These are phyloP conservation scores for Acomys russatus DNA, from an alignment of 2,797 vertebrate genomes.

Conservation along the genomic window DNA sequence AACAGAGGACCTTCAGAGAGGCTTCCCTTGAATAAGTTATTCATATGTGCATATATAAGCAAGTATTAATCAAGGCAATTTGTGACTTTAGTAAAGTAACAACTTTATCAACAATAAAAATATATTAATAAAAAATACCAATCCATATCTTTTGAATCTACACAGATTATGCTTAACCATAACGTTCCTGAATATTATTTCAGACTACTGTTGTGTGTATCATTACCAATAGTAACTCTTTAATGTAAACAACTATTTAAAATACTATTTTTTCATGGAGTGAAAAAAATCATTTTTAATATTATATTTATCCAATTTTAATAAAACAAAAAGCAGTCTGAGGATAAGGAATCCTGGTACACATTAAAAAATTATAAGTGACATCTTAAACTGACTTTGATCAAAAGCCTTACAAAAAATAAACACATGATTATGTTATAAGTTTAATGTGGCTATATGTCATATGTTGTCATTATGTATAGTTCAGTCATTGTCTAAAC, in stretches of 20 bases:
- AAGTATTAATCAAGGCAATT: background rate
- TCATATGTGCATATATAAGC: background rate
- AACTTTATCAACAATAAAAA: background rate
- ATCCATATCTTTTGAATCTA: background rate
- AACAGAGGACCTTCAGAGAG: background rate
- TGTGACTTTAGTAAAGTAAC: background rate
- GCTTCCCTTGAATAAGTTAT: background rate
- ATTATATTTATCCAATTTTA: conserved; percentile 4
- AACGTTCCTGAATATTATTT: background rate
- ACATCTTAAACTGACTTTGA: background rate
- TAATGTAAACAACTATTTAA: background rate
- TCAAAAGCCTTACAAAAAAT: background rate
- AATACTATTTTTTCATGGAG: background rate
- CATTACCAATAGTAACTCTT: background rate
- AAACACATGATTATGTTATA: fast-evolving
- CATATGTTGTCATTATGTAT: conserved; percentile 68
- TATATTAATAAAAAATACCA: background rate
- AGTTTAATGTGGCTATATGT: background rate
- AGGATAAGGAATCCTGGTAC: background rate
- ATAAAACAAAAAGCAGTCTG: background rate
- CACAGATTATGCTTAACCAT: background rate
- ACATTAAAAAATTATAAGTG: background rate
- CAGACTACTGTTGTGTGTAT: background rate
- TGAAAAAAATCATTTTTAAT: too few relatives aligned
- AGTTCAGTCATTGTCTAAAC: conserved; percentile 83